phyloP scores from a whole-genome alignment of 2,888 invertebrate genomes.

The Gastrophysa polygoni region DNA sequence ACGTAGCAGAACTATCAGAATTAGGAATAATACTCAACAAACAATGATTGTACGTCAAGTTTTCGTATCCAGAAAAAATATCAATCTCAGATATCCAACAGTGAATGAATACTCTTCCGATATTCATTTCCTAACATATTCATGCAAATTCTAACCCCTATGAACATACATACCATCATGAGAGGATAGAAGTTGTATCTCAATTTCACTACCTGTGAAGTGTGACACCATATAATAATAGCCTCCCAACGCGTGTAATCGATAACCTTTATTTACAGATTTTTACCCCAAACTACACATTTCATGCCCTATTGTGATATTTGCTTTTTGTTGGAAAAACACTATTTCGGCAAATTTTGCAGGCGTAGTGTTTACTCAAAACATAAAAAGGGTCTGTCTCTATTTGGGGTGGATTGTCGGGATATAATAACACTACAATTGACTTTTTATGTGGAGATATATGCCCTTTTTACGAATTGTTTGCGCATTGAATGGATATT shows the following conservation, averaged over 20 bases:
- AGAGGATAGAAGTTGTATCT: not conserved
- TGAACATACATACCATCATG: not conserved
- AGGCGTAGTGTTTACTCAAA: constrained; percentile 56
- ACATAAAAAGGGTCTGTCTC: constrained; percentile 49
- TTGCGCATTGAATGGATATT: constrained; percentile 21
- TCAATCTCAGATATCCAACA: no score
- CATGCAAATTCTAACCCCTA: not conserved
- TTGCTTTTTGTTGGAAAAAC: constrained; percentile 53
- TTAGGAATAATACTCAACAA: no score
- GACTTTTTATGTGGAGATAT: constrained; percentile 28
- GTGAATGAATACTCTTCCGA: no score
- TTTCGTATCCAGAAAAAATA: no score
- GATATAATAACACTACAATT: constrained; percentile 47
- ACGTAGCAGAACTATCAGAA: no score
- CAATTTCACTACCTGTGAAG: constrained; percentile 28
- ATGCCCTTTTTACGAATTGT: constrained; percentile 31
- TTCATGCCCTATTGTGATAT: constrained; percentile 48
- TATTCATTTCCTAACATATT: no score
- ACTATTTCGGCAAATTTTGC: constrained; percentile 52
- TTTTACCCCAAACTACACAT: constrained; percentile 53
- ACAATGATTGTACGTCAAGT: no score
- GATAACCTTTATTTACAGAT: constrained; percentile 53
- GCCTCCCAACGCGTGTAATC: constrained; percentile 47
- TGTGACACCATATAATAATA: constrained; percentile 21
- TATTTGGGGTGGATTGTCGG: constrained; percentile 40